Evolutionary conservation across 2,888 invertebrate genomes (phyloP).

Genomic region (Monoplex corrugatus): DNA sequence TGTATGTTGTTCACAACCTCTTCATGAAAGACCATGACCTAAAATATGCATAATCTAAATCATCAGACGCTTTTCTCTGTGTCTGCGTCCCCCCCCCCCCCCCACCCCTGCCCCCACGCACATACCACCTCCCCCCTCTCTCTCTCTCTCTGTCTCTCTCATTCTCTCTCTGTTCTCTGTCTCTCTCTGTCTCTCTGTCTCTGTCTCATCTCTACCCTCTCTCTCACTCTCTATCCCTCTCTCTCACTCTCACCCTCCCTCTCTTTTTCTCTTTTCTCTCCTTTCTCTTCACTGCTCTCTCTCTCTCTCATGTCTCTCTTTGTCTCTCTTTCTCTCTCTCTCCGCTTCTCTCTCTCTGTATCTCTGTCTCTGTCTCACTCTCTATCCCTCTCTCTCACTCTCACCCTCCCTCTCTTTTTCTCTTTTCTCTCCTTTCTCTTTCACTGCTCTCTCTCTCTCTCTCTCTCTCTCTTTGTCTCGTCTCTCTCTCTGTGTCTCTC

Average conservation of each 20-base stretch:
- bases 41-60: no score
- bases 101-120: no score
- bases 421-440: no score
- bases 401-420: no score
- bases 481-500: neutral
- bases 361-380: no score
- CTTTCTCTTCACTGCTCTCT: neutral
- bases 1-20: no score
- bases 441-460: neutral
- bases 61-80: no score
- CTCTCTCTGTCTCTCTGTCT: neutral
- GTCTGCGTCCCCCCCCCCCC: no score
- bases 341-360: no score
- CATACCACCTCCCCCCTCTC: neutral
- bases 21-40: no score
- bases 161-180: neutral
- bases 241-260: neutral
- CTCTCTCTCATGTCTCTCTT: no score
- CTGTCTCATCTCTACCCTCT: neutral
- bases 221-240: neutral
- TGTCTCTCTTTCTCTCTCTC: neutral
- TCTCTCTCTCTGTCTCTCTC: neutral
- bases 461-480: neutral
- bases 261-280: neutral
- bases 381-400: no score